phyloP scores from a whole-genome alignment of 2,797 vertebrate genomes.

The Sciurus vulgaris region DNA sequence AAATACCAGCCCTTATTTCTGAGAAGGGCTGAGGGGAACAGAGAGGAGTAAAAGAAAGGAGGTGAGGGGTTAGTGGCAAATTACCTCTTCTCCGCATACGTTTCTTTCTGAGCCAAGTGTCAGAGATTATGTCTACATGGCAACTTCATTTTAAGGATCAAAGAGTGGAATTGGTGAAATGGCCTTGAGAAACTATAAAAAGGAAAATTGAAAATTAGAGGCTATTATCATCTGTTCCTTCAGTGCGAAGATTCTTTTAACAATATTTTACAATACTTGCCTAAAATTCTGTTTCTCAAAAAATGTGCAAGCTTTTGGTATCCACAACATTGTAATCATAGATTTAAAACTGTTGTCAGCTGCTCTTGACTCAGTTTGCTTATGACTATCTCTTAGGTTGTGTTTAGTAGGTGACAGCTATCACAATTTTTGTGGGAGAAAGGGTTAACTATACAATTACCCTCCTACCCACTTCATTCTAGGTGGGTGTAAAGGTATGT shows the following conservation, averaged over 20 bases:
- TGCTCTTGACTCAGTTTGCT: neutral
- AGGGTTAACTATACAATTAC: neutral
- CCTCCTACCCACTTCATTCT: fast-evolving
- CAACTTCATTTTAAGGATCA: neutral
- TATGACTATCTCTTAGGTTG: neutral
- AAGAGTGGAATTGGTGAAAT: neutral
- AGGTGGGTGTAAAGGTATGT: neutral
- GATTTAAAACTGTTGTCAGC: neutral
- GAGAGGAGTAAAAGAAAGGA: neutral
- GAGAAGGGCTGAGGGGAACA: neutral
- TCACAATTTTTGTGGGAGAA: neutral
- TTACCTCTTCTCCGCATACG: neutral
- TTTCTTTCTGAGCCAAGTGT: neutral
- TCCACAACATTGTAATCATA: neutral
- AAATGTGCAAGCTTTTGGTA: neutral
- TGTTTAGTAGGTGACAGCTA: neutral
- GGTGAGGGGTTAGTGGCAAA: neutral
- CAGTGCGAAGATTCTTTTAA: neutral
- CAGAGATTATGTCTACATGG: neutral
- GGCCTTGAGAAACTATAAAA: neutral
- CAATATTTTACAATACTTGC: neutral
- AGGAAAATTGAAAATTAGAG: neutral
- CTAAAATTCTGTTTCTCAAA: neutral
- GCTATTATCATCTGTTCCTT: neutral
- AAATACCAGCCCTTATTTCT: neutral